Evolutionary conservation across 2,113 vertebrate species (phyloP).

Genomic region (Oreochromis spilurus): DNA sequence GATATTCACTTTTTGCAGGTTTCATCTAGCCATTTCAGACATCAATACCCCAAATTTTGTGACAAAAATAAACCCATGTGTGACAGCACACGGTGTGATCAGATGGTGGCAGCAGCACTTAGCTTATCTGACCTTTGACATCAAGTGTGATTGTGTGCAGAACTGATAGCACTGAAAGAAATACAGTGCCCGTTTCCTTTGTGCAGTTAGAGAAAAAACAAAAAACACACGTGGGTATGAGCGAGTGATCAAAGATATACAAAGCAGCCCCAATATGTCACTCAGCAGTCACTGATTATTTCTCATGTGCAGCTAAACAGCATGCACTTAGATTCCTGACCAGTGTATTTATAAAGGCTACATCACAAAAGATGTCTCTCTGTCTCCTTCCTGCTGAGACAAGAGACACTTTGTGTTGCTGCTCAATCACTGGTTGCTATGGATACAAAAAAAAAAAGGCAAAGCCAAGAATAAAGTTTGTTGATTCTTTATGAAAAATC

Average conservation of each 20-base stretch:
- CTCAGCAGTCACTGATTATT: not conserved
- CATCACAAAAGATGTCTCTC: conserved; percentile 23
- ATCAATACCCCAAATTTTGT: not conserved
- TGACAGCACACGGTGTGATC: not conserved
- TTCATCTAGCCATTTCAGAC: not conserved
- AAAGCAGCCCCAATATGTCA: not conserved
- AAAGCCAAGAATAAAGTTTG: conserved; percentile 17
- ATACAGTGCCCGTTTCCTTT: not conserved
- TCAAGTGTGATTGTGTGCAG: not conserved
- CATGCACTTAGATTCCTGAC: not conserved
- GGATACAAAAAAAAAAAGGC: conserved; percentile 42
- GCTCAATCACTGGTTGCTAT: conserved; percentile 51
- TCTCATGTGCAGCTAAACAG: not conserved
- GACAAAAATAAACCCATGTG: not conserved
- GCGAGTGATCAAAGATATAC: not conserved
- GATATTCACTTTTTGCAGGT: conserved; percentile 24
- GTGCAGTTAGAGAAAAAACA: not conserved
- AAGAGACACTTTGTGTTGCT: conserved; percentile 26
- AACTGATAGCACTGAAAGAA: not conserved
- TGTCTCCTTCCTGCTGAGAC: conserved; percentile 21
- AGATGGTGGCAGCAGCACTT: not conserved
- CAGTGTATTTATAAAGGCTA: not conserved
- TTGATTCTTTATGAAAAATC: conserved; percentile 35
- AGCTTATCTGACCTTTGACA: conserved; percentile 24
- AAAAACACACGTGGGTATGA: not conserved